phyloP scores from a whole-genome alignment of 2,113 vertebrate genomes.

The Delphinapterus leucas region DNA sequence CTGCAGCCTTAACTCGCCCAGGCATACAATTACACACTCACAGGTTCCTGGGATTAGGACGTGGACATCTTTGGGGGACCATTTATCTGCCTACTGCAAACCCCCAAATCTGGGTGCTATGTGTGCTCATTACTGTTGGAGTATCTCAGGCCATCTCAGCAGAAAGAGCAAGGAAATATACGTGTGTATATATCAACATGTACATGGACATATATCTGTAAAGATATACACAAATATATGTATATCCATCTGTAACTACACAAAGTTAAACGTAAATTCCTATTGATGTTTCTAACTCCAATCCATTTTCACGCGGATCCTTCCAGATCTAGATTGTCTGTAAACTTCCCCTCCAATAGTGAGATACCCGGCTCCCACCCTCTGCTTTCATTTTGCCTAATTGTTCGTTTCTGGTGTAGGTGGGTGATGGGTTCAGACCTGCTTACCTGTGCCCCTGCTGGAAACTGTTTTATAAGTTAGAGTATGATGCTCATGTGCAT shows the following conservation, averaged over 20 bases:
- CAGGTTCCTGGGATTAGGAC: not conserved
- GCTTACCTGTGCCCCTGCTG: too few species aligned
- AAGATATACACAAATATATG: not conserved
- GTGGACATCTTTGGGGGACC: not conserved
- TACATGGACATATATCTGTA: not conserved
- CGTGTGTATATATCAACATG: not conserved
- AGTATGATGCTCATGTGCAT: too few species aligned
- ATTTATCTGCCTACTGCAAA: not conserved
- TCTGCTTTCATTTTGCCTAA: too few species aligned
- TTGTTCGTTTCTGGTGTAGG: too few species aligned
- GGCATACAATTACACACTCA: not conserved
- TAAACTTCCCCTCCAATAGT: too few species aligned
- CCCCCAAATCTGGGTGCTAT: not conserved
- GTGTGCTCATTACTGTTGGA: not conserved
- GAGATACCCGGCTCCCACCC: too few species aligned
- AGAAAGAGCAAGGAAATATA: not conserved
- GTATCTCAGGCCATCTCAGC: not conserved
- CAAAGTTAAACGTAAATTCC: not conserved
- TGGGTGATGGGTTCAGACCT: too few species aligned
- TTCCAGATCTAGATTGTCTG: too few species aligned
- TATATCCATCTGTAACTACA: not conserved
- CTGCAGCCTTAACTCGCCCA: not conserved
- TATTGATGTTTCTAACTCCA: not conserved
- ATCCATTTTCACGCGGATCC: not conserved
- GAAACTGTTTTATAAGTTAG: too few species aligned